Percentiles rank a stretch among this genome's conserved stretches.
Conservation (phyloP, 2,113 vertebrate genomes). For the Panurus biarmicus region DNA sequence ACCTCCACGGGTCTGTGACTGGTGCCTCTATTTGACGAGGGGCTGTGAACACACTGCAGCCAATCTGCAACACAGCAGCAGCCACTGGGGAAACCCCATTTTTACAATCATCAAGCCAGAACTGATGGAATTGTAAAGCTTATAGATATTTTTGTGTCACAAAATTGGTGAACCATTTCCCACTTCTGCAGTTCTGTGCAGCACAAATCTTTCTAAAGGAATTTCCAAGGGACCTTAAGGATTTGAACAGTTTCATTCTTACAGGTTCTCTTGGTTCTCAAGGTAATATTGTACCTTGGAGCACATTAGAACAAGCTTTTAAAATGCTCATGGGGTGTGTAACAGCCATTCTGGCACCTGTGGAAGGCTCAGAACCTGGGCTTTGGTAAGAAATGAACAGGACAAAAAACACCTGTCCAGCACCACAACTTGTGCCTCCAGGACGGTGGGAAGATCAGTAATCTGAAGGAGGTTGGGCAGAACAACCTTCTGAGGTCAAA, state of each 20-base stretch:
- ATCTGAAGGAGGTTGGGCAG: neutral
- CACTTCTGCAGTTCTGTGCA: neutral
- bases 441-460: fast-evolving
- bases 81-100: neutral
- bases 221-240: neutral
- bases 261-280: neutral
- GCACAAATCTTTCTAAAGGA: neutral
- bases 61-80: neutral
- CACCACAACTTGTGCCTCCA: neutral
- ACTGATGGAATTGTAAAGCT: neutral
- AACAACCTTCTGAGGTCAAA: neutral
- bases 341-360: neutral
- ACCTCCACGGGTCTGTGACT: neutral
- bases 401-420: neutral
- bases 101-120: neutral
- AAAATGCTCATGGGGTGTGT: neutral
- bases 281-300: neutral
- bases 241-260: neutral
- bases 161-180: neutral
- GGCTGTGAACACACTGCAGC: neutral
- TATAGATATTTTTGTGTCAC: neutral
- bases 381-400: neutral
- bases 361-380: neutral
- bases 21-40: neutral
- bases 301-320: neutral